These are phyloP conservation scores for Agrotis clavis DNA, from an alignment of 2,888 invertebrate species.

Conservation along the genomic window DNA sequence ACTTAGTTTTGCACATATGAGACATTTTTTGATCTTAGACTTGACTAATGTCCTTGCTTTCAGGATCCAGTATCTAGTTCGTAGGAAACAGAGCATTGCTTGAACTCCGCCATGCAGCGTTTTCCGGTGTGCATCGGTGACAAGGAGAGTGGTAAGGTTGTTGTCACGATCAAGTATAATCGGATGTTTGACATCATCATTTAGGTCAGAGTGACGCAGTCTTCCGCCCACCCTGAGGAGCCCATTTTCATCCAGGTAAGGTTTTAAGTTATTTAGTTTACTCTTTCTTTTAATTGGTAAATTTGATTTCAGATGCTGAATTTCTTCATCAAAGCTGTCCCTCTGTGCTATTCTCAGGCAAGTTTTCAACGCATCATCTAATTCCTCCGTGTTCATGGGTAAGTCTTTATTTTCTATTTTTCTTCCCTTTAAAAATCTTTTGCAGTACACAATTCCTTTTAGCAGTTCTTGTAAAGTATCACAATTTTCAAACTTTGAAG, in stretches of 20 bases:
- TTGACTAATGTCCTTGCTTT: not conserved
- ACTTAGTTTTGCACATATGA: not conserved
- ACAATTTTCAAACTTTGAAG: not conserved
- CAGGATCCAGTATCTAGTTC: constrained; percentile 1
- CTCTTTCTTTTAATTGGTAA: not conserved
- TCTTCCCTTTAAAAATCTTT: constrained; percentile 3
- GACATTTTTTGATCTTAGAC: not conserved
- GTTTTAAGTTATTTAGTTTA: not conserved
- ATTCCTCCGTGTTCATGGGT: not conserved
- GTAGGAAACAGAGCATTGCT: not conserved
- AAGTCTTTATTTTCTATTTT: not conserved
- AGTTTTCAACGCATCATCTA: not conserved
- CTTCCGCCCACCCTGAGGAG: constrained; percentile 15
- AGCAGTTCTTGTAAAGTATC: not conserved
- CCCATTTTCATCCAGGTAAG: not conserved
- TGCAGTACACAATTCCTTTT: not conserved
- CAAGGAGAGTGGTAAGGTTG: not conserved
- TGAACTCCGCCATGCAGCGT: constrained; percentile 16
- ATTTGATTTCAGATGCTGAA: not conserved
- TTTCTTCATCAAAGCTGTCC: not conserved
- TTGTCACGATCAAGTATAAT: constrained; percentile 21
- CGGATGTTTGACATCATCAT: constrained; percentile 14
- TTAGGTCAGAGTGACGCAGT: constrained; percentile 18
- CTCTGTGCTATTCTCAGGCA: not conserved
- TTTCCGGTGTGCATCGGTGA: not conserved